Evolutionary conservation across 2,113 vertebrate genomes (phyloP).

Genomic region (Paramisgurnus dabryanus): DNA sequence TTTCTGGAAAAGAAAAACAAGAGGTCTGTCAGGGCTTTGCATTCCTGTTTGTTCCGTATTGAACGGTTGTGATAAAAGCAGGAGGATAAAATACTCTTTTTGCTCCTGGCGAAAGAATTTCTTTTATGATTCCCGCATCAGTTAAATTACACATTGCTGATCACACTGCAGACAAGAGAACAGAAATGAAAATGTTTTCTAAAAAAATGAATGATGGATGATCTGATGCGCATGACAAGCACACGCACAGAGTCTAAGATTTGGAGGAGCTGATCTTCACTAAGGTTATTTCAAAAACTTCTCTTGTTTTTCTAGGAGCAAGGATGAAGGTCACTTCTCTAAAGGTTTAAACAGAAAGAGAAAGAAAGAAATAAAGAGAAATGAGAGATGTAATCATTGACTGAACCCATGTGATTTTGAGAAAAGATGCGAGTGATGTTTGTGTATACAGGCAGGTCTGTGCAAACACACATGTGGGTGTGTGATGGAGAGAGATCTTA

Average conservation of each 20-base stretch:
- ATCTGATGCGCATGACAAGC: conserved; percentile 1
- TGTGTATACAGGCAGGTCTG: not conserved
- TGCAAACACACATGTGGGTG: not conserved
- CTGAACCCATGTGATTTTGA: not conserved
- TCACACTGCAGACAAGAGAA: not conserved
- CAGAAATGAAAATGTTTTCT: too few species aligned
- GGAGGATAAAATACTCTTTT: too few species aligned
- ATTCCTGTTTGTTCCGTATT: too few species aligned
- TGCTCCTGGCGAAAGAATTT: too few species aligned
- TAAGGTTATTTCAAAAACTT: conserved; percentile 17
- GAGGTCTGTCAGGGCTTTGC: not conserved
- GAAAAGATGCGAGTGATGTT: conserved; percentile 1
- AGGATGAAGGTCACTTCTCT: conserved; percentile 34
- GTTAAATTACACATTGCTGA: too few species aligned
- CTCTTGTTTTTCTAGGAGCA: conserved; percentile 5
- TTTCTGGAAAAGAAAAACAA: too few species aligned
- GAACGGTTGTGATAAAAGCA: too few species aligned
- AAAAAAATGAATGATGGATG: too few species aligned
- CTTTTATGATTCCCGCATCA: too few species aligned
- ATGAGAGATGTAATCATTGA: too few species aligned
- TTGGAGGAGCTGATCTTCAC: conserved; percentile 24
- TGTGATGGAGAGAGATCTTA: not conserved
- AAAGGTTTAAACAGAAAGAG: conserved; percentile 9
- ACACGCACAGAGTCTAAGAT: conserved; percentile 35
- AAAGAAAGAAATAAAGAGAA: too few species aligned